These are phyloP conservation scores for Lucifuga dentata DNA, from an alignment of 2,113 vertebrate genomes.

Conservation along the genomic window DNA sequence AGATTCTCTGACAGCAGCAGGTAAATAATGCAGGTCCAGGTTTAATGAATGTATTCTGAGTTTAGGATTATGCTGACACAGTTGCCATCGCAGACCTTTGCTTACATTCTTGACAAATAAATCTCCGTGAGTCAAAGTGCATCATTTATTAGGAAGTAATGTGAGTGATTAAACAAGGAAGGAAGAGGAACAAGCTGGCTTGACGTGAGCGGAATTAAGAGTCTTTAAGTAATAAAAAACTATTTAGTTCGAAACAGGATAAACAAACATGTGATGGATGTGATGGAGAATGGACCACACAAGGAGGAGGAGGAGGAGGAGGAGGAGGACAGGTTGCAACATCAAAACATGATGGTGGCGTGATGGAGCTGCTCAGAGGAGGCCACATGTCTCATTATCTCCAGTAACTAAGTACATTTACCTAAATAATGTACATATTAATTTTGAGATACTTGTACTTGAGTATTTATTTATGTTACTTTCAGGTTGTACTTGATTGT, in stretches of 20 bases:
- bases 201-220: slow-evolving; percentile 19
- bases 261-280: slow-evolving; percentile 9
- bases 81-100: too few species aligned
- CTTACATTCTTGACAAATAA: neutral
- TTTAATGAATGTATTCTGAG: too few species aligned
- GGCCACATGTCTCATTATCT: slow-evolving; percentile 7
- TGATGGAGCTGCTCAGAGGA: neutral
- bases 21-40: too few species aligned
- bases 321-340: neutral
- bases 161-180: slow-evolving; percentile 5
- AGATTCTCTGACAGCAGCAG: slow-evolving; percentile 19
- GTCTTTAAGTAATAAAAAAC: neutral
- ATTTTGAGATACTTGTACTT: too few species aligned
- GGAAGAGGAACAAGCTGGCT: slow-evolving; percentile 20
- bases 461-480: too few species aligned
- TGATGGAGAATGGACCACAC: neutral
- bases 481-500: too few species aligned
- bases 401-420: too few species aligned
- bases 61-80: too few species aligned
- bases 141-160: neutral
- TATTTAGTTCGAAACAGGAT: neutral
- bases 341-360: neutral
- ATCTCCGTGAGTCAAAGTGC: too few species aligned
- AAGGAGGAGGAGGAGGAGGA: neutral
- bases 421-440: too few species aligned